phyloP scores from a whole-genome alignment of 53 echinoderm and acorn worm genomes.

The Holothuria scabra region DNA sequence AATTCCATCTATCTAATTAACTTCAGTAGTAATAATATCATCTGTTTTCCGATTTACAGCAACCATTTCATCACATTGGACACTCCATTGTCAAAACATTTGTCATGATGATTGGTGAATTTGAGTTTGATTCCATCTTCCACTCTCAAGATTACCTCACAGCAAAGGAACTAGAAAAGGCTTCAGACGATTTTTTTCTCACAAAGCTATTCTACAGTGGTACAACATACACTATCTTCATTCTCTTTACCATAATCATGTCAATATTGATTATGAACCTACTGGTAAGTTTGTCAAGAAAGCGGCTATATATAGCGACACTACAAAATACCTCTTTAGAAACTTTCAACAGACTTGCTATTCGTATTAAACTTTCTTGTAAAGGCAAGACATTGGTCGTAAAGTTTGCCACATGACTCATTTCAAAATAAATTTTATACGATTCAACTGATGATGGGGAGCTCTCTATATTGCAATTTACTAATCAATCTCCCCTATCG shows the following conservation, averaged over 20 bases:
- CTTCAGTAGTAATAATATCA: no score
- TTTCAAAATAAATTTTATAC: no score
- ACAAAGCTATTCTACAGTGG: slow-evolving; percentile 66
- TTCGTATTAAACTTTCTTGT: no score
- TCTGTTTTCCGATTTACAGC: slow-evolving; percentile 34
- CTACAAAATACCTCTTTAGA: no score
- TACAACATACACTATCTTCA: slow-evolving; percentile 80
- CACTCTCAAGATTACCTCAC: slow-evolving; percentile 79
- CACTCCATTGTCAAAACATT: slow-evolving; percentile 89
- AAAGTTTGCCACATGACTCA: no score
- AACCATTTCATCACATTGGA: slow-evolving; percentile 78
- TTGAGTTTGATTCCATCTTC: slow-evolving; percentile 91
- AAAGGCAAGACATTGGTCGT: no score
- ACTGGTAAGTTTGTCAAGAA: slow-evolving; percentile 71
- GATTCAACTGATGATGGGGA: no score
- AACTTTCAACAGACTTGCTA: no score
- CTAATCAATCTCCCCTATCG: no score
- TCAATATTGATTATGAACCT: slow-evolving; percentile 99
- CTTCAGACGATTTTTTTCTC: slow-evolving; percentile 58
- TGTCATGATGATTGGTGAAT: slow-evolving; percentile 99
- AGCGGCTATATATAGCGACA: no score
- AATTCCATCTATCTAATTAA: no score
- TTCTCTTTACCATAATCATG: slow-evolving; percentile 88
- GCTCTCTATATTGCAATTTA: no score
- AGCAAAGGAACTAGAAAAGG: not conserved